These are phyloP conservation scores for Blera fallax DNA, from an alignment of 2,888 invertebrate genomes.

Conservation along the genomic window DNA sequence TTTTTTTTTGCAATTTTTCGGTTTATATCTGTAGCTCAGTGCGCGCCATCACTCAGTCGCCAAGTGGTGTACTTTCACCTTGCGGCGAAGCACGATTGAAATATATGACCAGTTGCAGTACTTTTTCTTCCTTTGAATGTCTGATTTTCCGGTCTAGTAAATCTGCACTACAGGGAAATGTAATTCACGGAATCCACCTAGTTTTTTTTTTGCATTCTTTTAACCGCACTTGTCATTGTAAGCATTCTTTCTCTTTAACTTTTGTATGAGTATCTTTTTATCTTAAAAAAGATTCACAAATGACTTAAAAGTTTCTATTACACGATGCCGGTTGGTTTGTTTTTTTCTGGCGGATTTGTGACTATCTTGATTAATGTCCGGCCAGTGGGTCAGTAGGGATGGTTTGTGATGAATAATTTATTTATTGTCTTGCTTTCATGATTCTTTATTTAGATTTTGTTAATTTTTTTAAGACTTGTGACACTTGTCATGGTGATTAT, in stretches of 20 bases:
- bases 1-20: not conserved
- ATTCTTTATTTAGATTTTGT: not conserved
- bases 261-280: not conserved
- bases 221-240: conserved; percentile 45
- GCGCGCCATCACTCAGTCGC: not conserved
- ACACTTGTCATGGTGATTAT: not conserved
- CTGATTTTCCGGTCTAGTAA: conserved; percentile 72
- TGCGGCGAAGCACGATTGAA: conserved; percentile 49
- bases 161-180: conserved; percentile 42
- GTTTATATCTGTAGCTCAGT: not conserved
- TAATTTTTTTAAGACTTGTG: not conserved
- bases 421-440: not conserved
- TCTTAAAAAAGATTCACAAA: not conserved
- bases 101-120: conserved; percentile 41
- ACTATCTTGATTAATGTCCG: not conserved
- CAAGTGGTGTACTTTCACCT: conserved; percentile 63
- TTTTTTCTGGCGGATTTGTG: not conserved
- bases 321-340: not conserved
- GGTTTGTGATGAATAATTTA: conserved; percentile 15
- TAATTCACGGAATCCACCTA: conserved; percentile 44
- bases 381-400: conserved; percentile 14
- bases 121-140: conserved; percentile 50
- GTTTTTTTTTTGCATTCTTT: conserved; percentile 13
- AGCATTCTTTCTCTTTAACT: not conserved
- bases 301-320: conserved; percentile 1